These are phyloP conservation scores for Pseudachorutes palmiensis DNA, from an alignment of 1,140 invertebrate genomes.

Conservation along the genomic window DNA sequence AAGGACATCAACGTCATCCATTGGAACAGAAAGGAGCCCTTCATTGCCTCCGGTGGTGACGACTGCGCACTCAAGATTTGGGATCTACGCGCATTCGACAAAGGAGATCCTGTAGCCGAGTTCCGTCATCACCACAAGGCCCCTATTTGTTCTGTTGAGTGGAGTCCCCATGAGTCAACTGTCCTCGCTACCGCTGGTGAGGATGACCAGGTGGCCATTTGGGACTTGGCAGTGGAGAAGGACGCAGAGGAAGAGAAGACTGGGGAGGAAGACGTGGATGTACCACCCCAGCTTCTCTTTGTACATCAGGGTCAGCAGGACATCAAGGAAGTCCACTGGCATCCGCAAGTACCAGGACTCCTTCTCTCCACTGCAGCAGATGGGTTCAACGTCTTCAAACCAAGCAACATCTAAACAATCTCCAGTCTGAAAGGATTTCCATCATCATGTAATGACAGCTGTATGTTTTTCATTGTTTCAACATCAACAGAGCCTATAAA, in stretches of 20 bases:
- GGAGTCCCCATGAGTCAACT: conserved; percentile 86
- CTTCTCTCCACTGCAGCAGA: conserved; percentile 87
- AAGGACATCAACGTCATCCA: conserved; percentile 95
- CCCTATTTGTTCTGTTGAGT: conserved; percentile 91
- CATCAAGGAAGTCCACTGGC: conserved; percentile 98
- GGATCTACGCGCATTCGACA: conserved; percentile 82
- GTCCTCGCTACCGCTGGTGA: conserved; percentile 87
- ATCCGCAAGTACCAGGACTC: conserved; percentile 85
- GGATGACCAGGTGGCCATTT: conserved; percentile 93
- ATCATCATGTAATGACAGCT: too few species aligned
- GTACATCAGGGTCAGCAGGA: conserved; percentile 97
- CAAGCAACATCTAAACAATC: conserved; percentile 95
- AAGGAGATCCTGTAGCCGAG: conserved; percentile 65
- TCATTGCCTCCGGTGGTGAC: conserved; percentile 88
- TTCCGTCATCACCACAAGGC: conserved; percentile 86
- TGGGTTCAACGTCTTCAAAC: conserved; percentile 95
- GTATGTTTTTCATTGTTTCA: too few species aligned
- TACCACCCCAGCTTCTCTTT: conserved; percentile 92
- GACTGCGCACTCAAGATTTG: conserved; percentile 90
- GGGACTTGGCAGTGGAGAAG: conserved; percentile 63
- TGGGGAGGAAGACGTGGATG: conserved; percentile 50
- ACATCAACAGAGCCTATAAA: too few species aligned
- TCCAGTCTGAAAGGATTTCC: too few species aligned
- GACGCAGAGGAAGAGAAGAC: conserved; percentile 46
- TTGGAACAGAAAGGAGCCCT: conserved; percentile 88